A percentile compares a stretch with the other conserved stretches of the same genome.
Evolutionary conservation across 1,140 invertebrate species (phyloP).

Genomic region (Berghia stephanieae): DNA sequence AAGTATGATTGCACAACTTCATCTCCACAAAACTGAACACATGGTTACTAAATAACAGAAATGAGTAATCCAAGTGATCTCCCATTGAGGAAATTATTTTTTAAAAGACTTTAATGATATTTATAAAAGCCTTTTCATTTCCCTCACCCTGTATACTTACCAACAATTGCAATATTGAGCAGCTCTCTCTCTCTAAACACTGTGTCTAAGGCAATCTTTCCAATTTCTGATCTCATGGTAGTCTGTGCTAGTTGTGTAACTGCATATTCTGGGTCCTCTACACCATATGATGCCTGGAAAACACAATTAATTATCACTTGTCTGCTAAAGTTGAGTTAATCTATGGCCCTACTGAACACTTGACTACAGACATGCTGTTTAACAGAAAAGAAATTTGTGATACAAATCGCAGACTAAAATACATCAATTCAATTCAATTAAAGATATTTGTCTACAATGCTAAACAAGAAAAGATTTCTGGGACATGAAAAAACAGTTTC

Average conservation of each 20-base stretch:
- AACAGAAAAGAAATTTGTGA: background rate
- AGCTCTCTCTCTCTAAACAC: constrained; percentile 96
- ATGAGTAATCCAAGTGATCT: too few relatives aligned
- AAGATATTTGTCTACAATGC: too few relatives aligned
- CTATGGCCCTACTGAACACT: too few relatives aligned
- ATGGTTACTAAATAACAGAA: too few relatives aligned
- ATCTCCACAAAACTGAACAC: too few relatives aligned
- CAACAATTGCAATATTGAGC: constrained; percentile 94
- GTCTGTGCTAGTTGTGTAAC: constrained; percentile 99
- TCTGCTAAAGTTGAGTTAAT: background rate
- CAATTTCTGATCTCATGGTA: constrained; percentile 97
- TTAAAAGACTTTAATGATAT: background rate
- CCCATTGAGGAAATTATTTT: too few relatives aligned
- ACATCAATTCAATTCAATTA: background rate
- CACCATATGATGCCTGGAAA: constrained; percentile 89
- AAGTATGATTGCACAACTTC: too few relatives aligned
- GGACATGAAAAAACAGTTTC: too few relatives aligned
- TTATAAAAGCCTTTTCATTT: background rate
- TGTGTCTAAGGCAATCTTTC: constrained; percentile 97
- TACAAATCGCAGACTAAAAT: constrained; percentile 9
- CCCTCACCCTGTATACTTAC: constrained; percentile 56
- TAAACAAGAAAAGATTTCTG: too few relatives aligned
- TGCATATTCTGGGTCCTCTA: constrained; percentile 99
- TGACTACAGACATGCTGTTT: too few relatives aligned
- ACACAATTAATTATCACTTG: background rate